Percentiles rank a stretch among this genome's conserved stretches.
Evolutionary conservation across 2,797 vertebrate species (phyloP).

Genomic region (Poeciliopsis presidionis): DNA sequence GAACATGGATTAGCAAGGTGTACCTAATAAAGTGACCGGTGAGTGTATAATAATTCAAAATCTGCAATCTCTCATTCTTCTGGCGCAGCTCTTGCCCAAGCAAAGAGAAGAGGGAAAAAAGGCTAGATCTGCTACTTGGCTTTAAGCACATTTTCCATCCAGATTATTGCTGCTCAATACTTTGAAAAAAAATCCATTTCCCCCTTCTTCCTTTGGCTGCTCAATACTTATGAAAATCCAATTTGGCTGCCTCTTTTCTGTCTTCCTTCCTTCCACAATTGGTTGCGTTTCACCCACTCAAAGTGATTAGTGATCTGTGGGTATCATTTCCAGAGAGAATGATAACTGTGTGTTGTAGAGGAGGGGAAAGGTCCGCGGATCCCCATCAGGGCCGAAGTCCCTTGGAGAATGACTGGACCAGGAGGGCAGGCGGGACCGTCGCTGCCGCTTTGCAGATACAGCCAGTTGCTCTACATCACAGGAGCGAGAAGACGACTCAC

Average conservation of each 20-base stretch:
- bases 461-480: constrained; percentile 73
- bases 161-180: constrained; percentile 78
- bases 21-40: not conserved
- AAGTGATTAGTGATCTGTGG: constrained; percentile 76
- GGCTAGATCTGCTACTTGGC: constrained; percentile 69
- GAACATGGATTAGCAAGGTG: not conserved
- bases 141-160: constrained; percentile 75
- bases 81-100: constrained; percentile 55
- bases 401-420: constrained; percentile 60
- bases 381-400: constrained; percentile 64
- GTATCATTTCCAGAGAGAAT: constrained; percentile 68
- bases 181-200: constrained; percentile 70
- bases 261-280: constrained; percentile 63
- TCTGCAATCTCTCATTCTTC: constrained; percentile 48
- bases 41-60: constrained; percentile 25
- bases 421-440: constrained; percentile 72
- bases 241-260: constrained; percentile 72
- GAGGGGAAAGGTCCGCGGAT: constrained; percentile 63
- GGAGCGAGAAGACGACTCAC: constrained; percentile 65
- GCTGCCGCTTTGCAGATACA: constrained; percentile 81
- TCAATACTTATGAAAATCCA: constrained; percentile 78
- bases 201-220: constrained; percentile 69
- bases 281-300: constrained; percentile 64
- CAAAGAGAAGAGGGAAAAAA: constrained; percentile 56
- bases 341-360: constrained; percentile 71